These are phyloP conservation scores for Hydropsyche tenuis DNA, from an alignment of 1,140 invertebrate species.

Conservation along the genomic window DNA sequence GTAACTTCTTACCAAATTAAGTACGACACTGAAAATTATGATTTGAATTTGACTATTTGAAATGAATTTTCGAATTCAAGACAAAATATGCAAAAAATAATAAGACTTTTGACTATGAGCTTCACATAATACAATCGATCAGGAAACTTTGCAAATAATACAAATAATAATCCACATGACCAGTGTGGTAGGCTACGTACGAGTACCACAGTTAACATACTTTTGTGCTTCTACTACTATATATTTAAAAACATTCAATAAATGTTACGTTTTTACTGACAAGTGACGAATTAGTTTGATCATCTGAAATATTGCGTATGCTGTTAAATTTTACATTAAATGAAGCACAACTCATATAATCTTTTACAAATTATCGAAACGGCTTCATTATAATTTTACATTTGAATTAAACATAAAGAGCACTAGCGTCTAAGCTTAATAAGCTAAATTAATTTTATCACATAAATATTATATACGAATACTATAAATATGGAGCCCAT, in stretches of 20 bases:
- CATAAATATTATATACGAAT: slow-evolving; percentile 49
- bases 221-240: slow-evolving; percentile 39
- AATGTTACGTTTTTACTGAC: slow-evolving; percentile 1
- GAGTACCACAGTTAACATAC: slow-evolving; percentile 34
- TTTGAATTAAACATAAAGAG: slow-evolving; percentile 38
- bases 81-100: too few relatives aligned
- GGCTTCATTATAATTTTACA: neutral
- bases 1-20: slow-evolving; percentile 39
- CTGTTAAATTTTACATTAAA: neutral
- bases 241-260: slow-evolving; percentile 21
- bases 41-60: slow-evolving; percentile 4
- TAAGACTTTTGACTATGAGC: too few relatives aligned
- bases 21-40: slow-evolving; percentile 7
- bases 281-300: slow-evolving; percentile 5
- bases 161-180: neutral
- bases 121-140: too few relatives aligned
- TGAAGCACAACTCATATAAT: neutral
- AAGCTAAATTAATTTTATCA: slow-evolving; percentile 49
- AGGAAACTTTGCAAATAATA: too few relatives aligned
- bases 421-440: slow-evolving; percentile 46
- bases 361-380: neutral
- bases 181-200: neutral
- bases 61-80: too few relatives aligned
- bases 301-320: neutral
- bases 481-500: slow-evolving; percentile 38